Conservation (phyloP, 2,888 invertebrate genomes). For the Clitarchus hookeri region DNA sequence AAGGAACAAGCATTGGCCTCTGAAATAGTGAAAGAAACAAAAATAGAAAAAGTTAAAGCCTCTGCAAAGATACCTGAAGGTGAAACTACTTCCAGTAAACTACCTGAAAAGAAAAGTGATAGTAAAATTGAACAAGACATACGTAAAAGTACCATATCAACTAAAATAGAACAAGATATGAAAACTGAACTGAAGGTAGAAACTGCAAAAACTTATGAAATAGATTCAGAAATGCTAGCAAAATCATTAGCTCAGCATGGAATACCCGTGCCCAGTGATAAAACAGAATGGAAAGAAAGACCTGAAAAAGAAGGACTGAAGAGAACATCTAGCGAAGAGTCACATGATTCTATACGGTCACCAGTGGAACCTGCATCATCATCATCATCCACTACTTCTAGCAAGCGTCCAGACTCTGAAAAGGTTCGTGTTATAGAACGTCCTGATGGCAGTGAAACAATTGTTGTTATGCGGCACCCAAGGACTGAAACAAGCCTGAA, state of each 20-base stretch:
- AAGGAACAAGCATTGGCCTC: conserved; percentile 57
- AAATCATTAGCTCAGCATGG: conserved; percentile 27
- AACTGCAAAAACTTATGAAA: conserved; percentile 31
- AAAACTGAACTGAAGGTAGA: conserved; percentile 39
- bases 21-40: conserved; percentile 50
- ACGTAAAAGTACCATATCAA: conserved; percentile 35
- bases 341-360: conserved; percentile 54
- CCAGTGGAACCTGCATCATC: conserved; percentile 62
- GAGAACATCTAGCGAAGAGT: conserved; percentile 56
- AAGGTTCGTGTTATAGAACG: conserved; percentile 48
- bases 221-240: conserved; percentile 24
- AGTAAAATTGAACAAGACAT: conserved; percentile 44
- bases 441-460: conserved; percentile 47
- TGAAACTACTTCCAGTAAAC: conserved; percentile 40
- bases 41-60: conserved; percentile 42
- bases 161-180: conserved; percentile 40
- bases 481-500: conserved; percentile 47
- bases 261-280: conserved; percentile 30
- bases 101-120: conserved; percentile 40
- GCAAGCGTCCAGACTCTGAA: conserved; percentile 52
- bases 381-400: conserved; percentile 49
- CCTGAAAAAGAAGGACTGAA: conserved; percentile 49
- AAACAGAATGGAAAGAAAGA: conserved; percentile 35
- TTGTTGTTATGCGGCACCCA: conserved; percentile 39
- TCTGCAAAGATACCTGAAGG: conserved; percentile 42